These are phyloP conservation scores for Suncus etruscus DNA, from an alignment of 2,113 vertebrate genomes.

Conservation along the genomic window DNA sequence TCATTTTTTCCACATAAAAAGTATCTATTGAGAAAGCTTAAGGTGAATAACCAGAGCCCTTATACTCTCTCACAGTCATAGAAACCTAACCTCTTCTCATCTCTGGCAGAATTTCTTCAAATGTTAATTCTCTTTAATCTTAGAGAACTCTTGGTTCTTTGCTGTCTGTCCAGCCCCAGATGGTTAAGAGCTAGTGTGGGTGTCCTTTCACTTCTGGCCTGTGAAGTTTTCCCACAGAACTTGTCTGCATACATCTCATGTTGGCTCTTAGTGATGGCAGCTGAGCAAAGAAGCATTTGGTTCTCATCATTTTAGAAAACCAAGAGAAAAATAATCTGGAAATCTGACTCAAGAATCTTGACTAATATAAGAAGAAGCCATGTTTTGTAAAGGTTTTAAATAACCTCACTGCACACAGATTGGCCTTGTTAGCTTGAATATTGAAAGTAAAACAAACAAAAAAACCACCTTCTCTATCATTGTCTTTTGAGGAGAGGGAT, in stretches of 20 bases:
- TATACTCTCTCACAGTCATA: constrained; percentile 34
- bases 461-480: neutral
- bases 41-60: constrained; percentile 24
- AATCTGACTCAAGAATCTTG: constrained; percentile 46
- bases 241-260: neutral
- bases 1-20: constrained; percentile 53
- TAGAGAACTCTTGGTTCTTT: neutral
- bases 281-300: constrained; percentile 55
- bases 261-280: constrained; percentile 51
- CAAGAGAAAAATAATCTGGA: constrained; percentile 33
- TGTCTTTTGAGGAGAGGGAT: constrained; percentile 5
- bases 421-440: constrained; percentile 16
- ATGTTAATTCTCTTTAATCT: neutral
- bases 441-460: constrained; percentile 44
- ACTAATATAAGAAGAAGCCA: constrained; percentile 18
- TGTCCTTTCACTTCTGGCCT: constrained; percentile 45
- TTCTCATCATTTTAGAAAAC: constrained; percentile 66
- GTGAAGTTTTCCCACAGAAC: neutral
- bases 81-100: constrained; percentile 13
- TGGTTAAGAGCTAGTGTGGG: neutral
- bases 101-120: neutral
- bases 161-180: neutral
- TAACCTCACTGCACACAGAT: neutral
- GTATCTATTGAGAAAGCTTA: constrained; percentile 44
- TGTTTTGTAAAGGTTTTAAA: constrained; percentile 63